A percentile compares a stretch with the other conserved stretches of the same genome.
These are phyloP conservation scores for Agapostemon virescens DNA, from an alignment of 2,888 invertebrate species.

Conservation along the genomic window DNA sequence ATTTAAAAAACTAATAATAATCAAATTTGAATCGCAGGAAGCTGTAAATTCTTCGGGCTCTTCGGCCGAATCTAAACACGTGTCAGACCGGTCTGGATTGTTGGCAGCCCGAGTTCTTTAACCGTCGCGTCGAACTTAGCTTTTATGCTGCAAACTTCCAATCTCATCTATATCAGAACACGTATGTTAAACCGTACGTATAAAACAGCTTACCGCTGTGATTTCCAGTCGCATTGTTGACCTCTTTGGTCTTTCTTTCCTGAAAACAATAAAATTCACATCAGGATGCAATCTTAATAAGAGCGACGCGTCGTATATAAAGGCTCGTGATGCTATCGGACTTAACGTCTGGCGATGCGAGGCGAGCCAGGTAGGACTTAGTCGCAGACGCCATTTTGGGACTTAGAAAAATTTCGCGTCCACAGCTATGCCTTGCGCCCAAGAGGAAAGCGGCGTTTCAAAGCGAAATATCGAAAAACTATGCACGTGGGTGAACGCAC, in stretches of 20 bases:
- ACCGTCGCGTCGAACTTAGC: conserved; percentile 35
- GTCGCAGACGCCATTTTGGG: conserved; percentile 93
- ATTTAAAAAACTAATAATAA: conserved; percentile 37
- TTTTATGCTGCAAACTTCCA: conserved; percentile 35
- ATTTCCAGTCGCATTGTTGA: conserved; percentile 77
- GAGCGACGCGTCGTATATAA: conserved; percentile 5
- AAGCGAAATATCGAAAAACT: conserved; percentile 55
- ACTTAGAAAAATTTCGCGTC: conserved; percentile 87
- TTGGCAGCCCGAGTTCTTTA: conserved; percentile 51
- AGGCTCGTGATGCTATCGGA: conserved; percentile 34
- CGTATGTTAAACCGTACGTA: conserved; percentile 50
- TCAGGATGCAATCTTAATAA: conserved; percentile 18
- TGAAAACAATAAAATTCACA: conserved; percentile 65
- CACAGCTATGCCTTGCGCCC: conserved; percentile 79
- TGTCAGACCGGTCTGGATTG: conserved; percentile 62
- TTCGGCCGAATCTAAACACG: conserved; percentile 57
- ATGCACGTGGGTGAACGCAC: conserved; percentile 61
- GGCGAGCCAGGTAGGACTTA: conserved; percentile 82
- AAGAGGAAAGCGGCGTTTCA: conserved; percentile 81
- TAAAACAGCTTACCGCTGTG: conserved; percentile 77
- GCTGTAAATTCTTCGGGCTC: conserved; percentile 36
- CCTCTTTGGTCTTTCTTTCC: conserved; percentile 80
- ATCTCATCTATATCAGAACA: conserved; percentile 41
- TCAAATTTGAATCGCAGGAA: conserved; percentile 42
- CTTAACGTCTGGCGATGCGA: conserved; percentile 57